These are phyloP conservation scores for Anomalospiza imberbis DNA, from an alignment of 2,797 vertebrate genomes.

Conservation along the genomic window DNA sequence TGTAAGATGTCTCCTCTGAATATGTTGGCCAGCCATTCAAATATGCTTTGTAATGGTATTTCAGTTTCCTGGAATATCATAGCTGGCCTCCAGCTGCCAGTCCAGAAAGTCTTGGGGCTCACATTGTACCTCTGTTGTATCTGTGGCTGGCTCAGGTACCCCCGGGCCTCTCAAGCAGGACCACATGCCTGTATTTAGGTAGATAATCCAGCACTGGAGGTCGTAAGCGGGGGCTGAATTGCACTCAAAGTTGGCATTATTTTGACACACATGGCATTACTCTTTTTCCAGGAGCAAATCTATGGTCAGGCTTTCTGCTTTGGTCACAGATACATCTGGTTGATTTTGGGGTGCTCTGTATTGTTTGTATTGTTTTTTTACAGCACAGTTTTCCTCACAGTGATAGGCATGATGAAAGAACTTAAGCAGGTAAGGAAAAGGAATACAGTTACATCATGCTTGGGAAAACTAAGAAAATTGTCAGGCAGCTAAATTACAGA, in stretches of 20 bases:
- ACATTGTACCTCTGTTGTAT: accelerated
- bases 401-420: neutral
- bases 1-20: neutral
- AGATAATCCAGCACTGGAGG: neutral
- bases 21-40: neutral
- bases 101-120: neutral
- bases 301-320: neutral
- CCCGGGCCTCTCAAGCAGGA: neutral
- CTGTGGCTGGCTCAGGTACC: neutral
- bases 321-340: neutral
- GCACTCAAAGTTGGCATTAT: neutral
- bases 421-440: neutral
- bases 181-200: accelerated
- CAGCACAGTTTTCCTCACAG: neutral
- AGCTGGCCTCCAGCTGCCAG: neutral
- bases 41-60: neutral
- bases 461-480: neutral
- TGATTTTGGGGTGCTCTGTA: neutral
- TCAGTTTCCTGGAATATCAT: neutral
- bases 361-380: neutral
- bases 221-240: neutral
- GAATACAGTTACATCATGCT: neutral
- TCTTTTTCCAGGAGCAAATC: neutral
- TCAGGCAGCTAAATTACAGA: neutral
- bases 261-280: neutral